These are phyloP conservation scores for Epicampocera succincta DNA, from an alignment of 2,888 invertebrate species.

Conservation along the genomic window DNA sequence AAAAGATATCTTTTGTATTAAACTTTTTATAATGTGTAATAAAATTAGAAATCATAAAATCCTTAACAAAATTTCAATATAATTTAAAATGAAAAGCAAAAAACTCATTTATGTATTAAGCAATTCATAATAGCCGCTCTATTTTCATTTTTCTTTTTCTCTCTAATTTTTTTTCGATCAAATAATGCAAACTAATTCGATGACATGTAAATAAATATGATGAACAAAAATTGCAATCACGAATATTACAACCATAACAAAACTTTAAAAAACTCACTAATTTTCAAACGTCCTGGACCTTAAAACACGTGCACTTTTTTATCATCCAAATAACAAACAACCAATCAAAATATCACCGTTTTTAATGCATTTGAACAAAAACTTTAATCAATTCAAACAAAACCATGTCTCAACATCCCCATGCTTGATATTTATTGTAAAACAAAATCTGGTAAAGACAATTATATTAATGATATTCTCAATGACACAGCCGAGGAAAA, in stretches of 20 bases:
- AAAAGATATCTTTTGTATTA: background rate
- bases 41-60: conserved; percentile 2
- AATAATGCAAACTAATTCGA: conserved; percentile 56
- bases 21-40: too few relatives aligned
- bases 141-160: conserved; percentile 56
- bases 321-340: conserved; percentile 11
- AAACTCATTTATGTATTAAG: conserved; percentile 16
- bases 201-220: conserved; percentile 55
- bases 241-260: conserved; percentile 2
- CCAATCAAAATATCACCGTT: background rate
- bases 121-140: conserved; percentile 22
- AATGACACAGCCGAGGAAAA: conserved; percentile 85
- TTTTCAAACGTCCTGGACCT: background rate
- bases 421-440: conserved; percentile 21
- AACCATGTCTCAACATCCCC: conserved; percentile 12
- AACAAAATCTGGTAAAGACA: conserved; percentile 81
- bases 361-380: conserved; percentile 3
- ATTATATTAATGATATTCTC: conserved; percentile 92
- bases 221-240: background rate
- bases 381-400: conserved; percentile 6
- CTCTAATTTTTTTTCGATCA: conserved; percentile 18
- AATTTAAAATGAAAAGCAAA: background rate
- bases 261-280: conserved; percentile 21
- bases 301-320: conserved; percentile 11
- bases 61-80: conserved; percentile 5